Evolutionary conservation across 2,888 invertebrate species (phyloP), one percentile per base, ranked within the genome.

Genomic region (Rugalucina vietnamica): DNA sequence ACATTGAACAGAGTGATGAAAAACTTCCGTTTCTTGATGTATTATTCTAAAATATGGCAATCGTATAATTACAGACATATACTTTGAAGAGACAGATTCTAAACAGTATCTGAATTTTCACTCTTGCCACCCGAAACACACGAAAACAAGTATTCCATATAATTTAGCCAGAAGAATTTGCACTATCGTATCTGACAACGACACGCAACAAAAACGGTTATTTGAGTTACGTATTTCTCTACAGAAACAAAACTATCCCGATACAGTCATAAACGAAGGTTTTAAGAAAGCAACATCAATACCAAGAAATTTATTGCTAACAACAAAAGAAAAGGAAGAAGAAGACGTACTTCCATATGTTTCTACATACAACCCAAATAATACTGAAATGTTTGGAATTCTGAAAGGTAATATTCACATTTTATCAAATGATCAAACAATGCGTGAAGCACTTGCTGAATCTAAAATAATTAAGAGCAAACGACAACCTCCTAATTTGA

Each of bases 1-100:
- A 36, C 76, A 2, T 76, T n/a, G 76, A 76, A 39, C 27, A 60
- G 1, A n/a, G 29, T 76, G 43, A 76, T 34, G 49, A 76, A 76
- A 21, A n/a, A 24, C 65, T 39, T 3, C 60, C 60, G 8, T 60
- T 60, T 27, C 29, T 60, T 27, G 60, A 60, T 18, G 18, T 60
- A 18, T 60, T 60, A 21, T 21, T 60, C 4, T 60, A 29, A 60
- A 60, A 60, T 10, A 4, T 5, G 29, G 5, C 29, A 60, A 10
- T 5, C 5, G 8, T 12, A 29, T 60, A 60, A 3, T 2, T 4
- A 60, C 60, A 29, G 24, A 60, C 18, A 60, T 60, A 29, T 60
- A 60, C 18, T 27, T 29, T 18, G 29, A 60, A 29, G 60, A 60
- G 29, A 60, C 60, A 27, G 60, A 60, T 60, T 60, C 60, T 8